Evolutionary conservation across 2,888 invertebrate genomes (phyloP), one percentile per base, ranked within the genome.

Genomic region (Chydorus sphaericus): DNA sequence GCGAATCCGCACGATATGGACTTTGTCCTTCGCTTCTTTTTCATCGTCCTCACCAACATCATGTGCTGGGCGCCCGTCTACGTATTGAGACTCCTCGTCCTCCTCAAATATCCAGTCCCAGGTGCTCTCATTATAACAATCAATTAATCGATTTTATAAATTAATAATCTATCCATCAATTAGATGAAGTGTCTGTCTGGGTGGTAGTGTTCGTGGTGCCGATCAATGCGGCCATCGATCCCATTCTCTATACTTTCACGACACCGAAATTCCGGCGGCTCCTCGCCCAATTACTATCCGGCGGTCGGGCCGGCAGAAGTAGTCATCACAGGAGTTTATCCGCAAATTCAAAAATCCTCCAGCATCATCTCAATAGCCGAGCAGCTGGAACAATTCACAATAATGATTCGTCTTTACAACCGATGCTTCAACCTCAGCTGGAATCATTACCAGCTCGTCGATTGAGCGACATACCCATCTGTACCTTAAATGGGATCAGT

Each of bases 171-270:
- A 30, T 10, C 11, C 3, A n/a, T 52, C 57, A 66, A 66, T 33
- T 66, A 79, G 81, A 76, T 60, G 77, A 78, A 63, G 69, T 79
- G 33, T 77, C 80, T 62, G 78, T 78, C 14, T 81, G 79, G 78
- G 67, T 81, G 26, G 77, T 80, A 4, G 75, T 82, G 16, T 79
- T 81, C 60, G 74, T 82, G 53, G 66, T 82, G 26, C 82, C 82
- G 4, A 71, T 82, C 2, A 82, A 82, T 64, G 78, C 80, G 1
- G 78, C 80, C 0, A 70, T 81, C 1, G 82, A 82, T 68, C 82
- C 82, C 1, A 64, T 80, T 20, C 68, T 82, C 10, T 82, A 82
- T 63, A 82, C 81, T 16, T 80, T 82, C 61, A 80, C 81, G 1
- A 81, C 80, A 3, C 76, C 79, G 1, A 79, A 77, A 63, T 80